Evolutionary conservation across 2,888 invertebrate species (phyloP).

Genomic region (Nomada fabriciana): DNA sequence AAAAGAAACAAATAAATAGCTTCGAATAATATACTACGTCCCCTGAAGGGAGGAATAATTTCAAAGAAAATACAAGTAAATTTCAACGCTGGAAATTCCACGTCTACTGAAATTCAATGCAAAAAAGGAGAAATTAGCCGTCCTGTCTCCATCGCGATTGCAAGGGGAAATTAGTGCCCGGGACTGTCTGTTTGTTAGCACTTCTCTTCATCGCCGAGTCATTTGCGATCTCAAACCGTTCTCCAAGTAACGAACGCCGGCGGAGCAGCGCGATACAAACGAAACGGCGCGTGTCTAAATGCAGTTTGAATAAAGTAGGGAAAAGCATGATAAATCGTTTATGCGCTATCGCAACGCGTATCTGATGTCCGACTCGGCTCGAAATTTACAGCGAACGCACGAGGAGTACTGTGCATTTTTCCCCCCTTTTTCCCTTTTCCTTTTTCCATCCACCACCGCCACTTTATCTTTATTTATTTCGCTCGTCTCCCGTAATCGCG

Average conservation of each 20-base stretch:
- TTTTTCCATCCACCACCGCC: constrained; percentile 13
- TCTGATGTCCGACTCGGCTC: constrained; percentile 30
- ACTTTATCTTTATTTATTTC: constrained; percentile 55
- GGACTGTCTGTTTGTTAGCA: constrained; percentile 18
- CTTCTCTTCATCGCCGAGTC: constrained; percentile 39
- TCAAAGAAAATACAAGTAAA: neutral
- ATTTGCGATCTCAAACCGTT: constrained; percentile 21
- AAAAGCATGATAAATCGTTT: constrained; percentile 65
- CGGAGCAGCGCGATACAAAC: constrained; percentile 27
- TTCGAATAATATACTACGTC: neutral
- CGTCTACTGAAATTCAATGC: neutral
- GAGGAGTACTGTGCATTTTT: constrained; percentile 28
- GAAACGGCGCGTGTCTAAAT: constrained; percentile 51
- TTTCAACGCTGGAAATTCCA: neutral
- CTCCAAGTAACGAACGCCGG: neutral
- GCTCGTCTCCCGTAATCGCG: constrained; percentile 43
- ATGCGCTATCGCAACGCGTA: constrained; percentile 45
- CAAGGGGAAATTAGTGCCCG: constrained; percentile 11
- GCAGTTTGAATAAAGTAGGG: constrained; percentile 65
- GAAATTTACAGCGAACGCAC: neutral
- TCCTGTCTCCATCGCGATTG: constrained; percentile 15
- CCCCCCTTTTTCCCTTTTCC: neutral
- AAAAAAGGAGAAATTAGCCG: constrained; percentile 2
- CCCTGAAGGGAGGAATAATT: neutral
- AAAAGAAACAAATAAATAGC: neutral